Base-by-base conservation (phyloP, 37 sponge, comb jelly and placozoan genomes). In the Agelas oroides region DNA sequence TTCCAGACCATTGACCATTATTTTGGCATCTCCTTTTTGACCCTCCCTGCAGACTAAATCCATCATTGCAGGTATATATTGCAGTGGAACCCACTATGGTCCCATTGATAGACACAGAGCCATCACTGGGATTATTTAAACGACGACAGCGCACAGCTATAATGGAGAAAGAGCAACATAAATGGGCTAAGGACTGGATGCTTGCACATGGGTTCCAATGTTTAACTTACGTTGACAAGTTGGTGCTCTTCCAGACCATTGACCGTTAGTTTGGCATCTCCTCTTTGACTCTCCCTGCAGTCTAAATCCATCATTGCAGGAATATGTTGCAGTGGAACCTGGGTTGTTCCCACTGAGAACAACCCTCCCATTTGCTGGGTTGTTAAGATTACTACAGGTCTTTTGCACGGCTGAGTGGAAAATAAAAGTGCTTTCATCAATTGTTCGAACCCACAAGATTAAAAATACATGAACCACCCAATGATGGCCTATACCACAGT, bases 41-140 rank as follows among this genome's bases (percentile, higher is more conserved):
- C 31, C 14, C 23, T 28, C 92, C 92, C 16, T 41, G 38, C 35
- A 92, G 55, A 20, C 28, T 28, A 73, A 73, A 92, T 59, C 88
- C 92, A 74, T 60, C 41, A 56, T 83, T 54, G 65, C 92, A 91
- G 18, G 52, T 69, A 56, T 82, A 91, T 0, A 68, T 76, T 12
- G 75, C 90, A 0, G 32, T 23, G 27, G 85, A 31, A 0, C 81
- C 70, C 28, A 75, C 65, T 15, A 67, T 64, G 23, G 79, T 90
- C 15, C 55, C 53, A 13, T 34, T 56, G 23, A 35, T 0, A 31
- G 3, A 8, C 46, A 46, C 3, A 8, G 8, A 46, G 46, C 8
- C 31, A 34, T 25, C 37, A 25, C 75, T n/a, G n/a, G n/a, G n/a
- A n/a, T n/a, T n/a, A n/a, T n/a, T n/a, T n/a, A n/a, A n/a, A n/a